phyloP scores from a whole-genome alignment of 1,140 invertebrate species.

The Leucophenga varia region DNA sequence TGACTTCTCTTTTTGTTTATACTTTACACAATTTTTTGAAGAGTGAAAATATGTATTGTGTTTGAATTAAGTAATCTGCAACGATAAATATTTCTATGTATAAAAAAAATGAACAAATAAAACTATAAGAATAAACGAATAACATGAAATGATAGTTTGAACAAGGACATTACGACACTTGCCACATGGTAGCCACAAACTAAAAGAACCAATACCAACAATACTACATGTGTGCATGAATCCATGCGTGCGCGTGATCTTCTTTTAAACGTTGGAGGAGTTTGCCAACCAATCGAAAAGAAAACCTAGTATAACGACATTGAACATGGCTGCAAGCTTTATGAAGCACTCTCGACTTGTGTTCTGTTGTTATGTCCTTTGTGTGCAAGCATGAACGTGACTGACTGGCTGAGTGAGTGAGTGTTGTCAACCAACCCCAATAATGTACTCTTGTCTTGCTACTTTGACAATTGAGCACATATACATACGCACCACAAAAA shows the following conservation, averaged over 20 bases:
- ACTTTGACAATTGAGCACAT: too few relatives aligned
- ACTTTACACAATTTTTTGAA: too few relatives aligned
- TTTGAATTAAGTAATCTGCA: too few relatives aligned
- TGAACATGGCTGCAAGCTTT: too few relatives aligned
- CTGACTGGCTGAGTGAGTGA: conserved; percentile 1
- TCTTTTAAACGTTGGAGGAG: conserved; percentile 11
- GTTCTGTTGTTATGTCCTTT: background rate
- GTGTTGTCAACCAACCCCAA: conserved; percentile 38
- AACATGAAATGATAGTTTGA: conserved; percentile 48
- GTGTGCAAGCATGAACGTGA: background rate
- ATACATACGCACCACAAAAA: too few relatives aligned
- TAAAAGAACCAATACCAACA: conserved; percentile 4
- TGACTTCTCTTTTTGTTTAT: too few relatives aligned
- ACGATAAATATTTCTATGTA: too few relatives aligned
- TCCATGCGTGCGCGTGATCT: background rate
- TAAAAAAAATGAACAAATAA: too few relatives aligned
- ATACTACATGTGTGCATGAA: conserved; percentile 13
- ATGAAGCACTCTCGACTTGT: background rate
- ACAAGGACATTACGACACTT: conserved; percentile 49
- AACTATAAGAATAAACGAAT: too few relatives aligned
- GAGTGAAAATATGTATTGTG: too few relatives aligned
- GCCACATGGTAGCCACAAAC: conserved; percentile 41
- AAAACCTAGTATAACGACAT: conserved; percentile 20
- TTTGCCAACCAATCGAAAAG: conserved; percentile 28
- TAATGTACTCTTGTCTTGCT: conserved; percentile 23